A percentile compares a stretch with the other conserved stretches of the same genome.
These are phyloP conservation scores for Chondrilla cf. caribensis DNA, from an alignment of 37 sponge, comb jelly and placozoan species.

Conservation along the genomic window DNA sequence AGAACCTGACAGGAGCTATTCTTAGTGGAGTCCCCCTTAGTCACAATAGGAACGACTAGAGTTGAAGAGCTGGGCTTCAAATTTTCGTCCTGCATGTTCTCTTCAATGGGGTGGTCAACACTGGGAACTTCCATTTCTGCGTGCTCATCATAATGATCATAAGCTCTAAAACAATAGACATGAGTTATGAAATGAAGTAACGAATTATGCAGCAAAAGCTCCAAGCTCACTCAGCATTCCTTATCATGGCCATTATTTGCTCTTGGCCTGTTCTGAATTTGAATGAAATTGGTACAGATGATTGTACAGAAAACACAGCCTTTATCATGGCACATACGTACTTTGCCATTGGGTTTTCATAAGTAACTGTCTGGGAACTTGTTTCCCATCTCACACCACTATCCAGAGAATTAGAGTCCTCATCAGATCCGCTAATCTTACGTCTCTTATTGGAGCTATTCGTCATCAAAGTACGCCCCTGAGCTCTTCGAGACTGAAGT, in stretches of 20 bases:
- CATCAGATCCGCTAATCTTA: slow-evolving; percentile 8
- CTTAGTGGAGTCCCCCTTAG: slow-evolving; percentile 8
- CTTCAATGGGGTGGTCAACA: neutral
- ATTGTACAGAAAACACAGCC: no score
- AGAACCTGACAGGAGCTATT: neutral
- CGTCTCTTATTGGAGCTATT: neutral
- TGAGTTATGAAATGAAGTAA: neutral
- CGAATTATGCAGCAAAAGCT: neutral
- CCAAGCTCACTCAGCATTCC: slow-evolving; percentile 8
- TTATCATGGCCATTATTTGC: slow-evolving; percentile 4
- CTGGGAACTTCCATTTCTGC: slow-evolving; percentile 21
- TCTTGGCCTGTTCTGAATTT: slow-evolving; percentile 2
- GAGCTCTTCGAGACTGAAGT: neutral
- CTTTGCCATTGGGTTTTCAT: slow-evolving; percentile 25
- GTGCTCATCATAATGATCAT: neutral
- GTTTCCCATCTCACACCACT: slow-evolving; percentile 2
- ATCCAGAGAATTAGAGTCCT: slow-evolving; percentile 17
- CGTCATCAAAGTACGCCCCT: neutral
- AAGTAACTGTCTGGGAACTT: slow-evolving; percentile 20
- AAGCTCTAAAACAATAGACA: neutral
- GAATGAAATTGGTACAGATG: neutral
- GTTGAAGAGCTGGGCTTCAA: slow-evolving; percentile 38
- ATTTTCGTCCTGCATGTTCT: slow-evolving; percentile 25
- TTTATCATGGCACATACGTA: no score
- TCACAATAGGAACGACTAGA: slow-evolving; percentile 66